phyloP scores from a whole-genome alignment of 2,888 invertebrate species.

The Dysmachus trigonus region DNA sequence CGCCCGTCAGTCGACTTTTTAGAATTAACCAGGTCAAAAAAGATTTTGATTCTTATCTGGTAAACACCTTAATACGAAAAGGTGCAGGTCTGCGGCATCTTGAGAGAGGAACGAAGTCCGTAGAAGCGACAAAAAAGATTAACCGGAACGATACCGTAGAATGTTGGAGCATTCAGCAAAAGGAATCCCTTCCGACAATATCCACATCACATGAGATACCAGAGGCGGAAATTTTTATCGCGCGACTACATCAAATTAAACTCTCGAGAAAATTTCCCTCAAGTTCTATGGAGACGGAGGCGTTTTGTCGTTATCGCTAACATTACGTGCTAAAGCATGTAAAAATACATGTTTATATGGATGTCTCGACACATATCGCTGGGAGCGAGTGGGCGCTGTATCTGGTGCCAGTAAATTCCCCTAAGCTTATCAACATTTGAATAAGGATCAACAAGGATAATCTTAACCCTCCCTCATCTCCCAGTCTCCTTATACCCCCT shows the following conservation, averaged over 20 bases:
- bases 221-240: constrained; percentile 29
- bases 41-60: not conserved
- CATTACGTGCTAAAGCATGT: constrained; percentile 38
- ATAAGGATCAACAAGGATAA: constrained; percentile 45
- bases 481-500: not conserved
- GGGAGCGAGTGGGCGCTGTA: not conserved
- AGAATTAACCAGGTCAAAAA: not conserved
- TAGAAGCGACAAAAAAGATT: constrained; percentile 12
- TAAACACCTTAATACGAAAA: not conserved
- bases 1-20: not conserved
- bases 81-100: not conserved
- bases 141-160: not conserved
- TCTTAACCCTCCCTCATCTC: not conserved
- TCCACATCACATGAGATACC: not conserved
- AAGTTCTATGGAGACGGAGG: not conserved
- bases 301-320: constrained; percentile 29
- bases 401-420: constrained; percentile 19
- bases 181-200: constrained; percentile 4
- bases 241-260: constrained; percentile 38
- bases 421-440: constrained; percentile 44
- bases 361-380: constrained; percentile 9
- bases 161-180: not conserved
- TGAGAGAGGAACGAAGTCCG: not conserved
- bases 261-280: constrained; percentile 16
- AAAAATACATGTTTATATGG: constrained; percentile 24